These are phyloP conservation scores for Brachyptera putata DNA, from an alignment of 2,888 invertebrate genomes.

Conservation along the genomic window DNA sequence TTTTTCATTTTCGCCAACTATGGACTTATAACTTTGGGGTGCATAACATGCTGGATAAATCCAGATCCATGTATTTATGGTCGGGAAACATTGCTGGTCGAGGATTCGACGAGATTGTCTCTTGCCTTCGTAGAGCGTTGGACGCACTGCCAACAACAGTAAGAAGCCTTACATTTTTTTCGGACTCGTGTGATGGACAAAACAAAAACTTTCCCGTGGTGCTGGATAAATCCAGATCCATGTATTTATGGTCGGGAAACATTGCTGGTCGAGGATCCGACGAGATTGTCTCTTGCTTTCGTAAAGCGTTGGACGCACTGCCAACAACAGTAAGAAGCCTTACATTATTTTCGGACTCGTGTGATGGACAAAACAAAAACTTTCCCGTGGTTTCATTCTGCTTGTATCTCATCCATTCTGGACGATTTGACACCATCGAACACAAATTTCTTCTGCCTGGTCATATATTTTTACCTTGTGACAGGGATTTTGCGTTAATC, in stretches of 20 bases:
- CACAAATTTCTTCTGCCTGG: too few relatives aligned
- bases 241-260: slow-evolving; percentile 16
- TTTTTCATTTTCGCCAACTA: slow-evolving; percentile 13
- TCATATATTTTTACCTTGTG: too few relatives aligned
- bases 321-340: background rate
- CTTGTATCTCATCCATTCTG: background rate
- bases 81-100: slow-evolving; percentile 14
- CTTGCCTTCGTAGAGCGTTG: background rate
- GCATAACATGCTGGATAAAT: slow-evolving; percentile 1
- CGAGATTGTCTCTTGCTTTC: slow-evolving; percentile 14
- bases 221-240: background rate
- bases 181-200: slow-evolving; percentile 20
- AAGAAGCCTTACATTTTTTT: background rate
- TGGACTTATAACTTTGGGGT: slow-evolving; percentile 10
- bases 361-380: slow-evolving; percentile 23
- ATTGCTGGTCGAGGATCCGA: slow-evolving; percentile 16
- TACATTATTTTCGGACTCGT: slow-evolving; percentile 10
- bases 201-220: slow-evolving; percentile 19
- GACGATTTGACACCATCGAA: slow-evolving; percentile 9
- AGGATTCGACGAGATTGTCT: slow-evolving; percentile 14
- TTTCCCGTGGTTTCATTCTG: slow-evolving; percentile 10
- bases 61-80: slow-evolving; percentile 14
- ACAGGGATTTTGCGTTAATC: too few relatives aligned
- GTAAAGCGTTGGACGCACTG: background rate
- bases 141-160: background rate